A percentile compares a stretch with the other conserved stretches of the same genome.
phyloP scores from a whole-genome alignment of 2,888 invertebrate species.

The Hyalella azteca region DNA sequence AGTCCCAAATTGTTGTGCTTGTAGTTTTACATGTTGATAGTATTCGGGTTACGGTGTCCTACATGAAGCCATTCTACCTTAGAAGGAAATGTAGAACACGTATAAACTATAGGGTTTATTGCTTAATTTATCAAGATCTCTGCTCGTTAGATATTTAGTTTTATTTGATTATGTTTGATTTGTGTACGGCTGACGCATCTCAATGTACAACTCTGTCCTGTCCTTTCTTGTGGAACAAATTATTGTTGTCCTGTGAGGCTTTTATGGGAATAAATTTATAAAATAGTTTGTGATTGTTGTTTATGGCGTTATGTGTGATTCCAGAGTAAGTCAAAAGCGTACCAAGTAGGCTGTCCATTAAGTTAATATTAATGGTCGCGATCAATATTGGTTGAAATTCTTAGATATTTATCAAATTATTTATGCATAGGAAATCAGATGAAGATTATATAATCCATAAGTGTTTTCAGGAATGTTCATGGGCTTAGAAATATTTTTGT shows the following conservation, averaged over 20 bases:
- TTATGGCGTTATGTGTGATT: background rate
- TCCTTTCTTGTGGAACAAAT: background rate
- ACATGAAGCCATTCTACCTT: too few relatives aligned
- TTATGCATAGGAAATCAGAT: slow-evolving; percentile 22
- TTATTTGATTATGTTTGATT: too few relatives aligned
- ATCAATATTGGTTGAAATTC: slow-evolving; percentile 22
- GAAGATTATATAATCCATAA: slow-evolving; percentile 36
- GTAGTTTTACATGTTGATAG: too few relatives aligned
- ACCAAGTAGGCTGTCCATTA: slow-evolving; percentile 23
- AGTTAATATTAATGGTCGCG: slow-evolving; percentile 7
- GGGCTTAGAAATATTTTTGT: slow-evolving; percentile 38
- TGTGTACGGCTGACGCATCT: background rate
- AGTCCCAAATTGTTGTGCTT: too few relatives aligned
- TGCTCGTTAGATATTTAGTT: too few relatives aligned
- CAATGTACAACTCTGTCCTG: background rate
- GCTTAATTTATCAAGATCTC: too few relatives aligned
- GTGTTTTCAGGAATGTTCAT: slow-evolving; percentile 36
- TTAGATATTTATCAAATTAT: slow-evolving; percentile 35
- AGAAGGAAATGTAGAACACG: too few relatives aligned
- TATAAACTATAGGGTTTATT: too few relatives aligned
- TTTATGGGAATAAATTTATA: background rate
- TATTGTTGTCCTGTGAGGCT: background rate
- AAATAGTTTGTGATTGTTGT: slow-evolving; percentile 2
- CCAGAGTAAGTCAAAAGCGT: background rate
- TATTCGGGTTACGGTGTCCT: too few relatives aligned